These are phyloP conservation scores for Formicarius rufipectus DNA, from an alignment of 2,113 vertebrate species.

Conservation along the genomic window DNA sequence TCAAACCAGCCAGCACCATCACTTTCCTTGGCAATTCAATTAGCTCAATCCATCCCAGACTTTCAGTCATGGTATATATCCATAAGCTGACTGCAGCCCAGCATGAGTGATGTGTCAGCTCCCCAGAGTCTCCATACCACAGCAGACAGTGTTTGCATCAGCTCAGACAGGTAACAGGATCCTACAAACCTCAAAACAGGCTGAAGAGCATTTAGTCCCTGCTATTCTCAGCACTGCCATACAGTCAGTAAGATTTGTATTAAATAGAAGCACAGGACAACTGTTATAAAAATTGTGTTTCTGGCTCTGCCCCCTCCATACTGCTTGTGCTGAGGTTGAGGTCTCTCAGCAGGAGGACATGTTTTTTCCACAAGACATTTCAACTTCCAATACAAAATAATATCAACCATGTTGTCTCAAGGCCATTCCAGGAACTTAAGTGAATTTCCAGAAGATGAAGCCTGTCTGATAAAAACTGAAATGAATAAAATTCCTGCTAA, in stretches of 20 bases:
- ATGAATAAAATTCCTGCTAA: background rate
- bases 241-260: background rate
- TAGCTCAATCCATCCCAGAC: background rate
- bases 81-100: background rate
- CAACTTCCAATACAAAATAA: background rate
- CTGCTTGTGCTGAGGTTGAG: background rate
- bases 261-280: background rate
- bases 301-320: background rate
- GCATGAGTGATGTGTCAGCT: fast-evolving
- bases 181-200: background rate
- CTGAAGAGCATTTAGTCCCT: background rate
- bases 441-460: background rate
- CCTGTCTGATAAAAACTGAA: background rate
- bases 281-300: background rate
- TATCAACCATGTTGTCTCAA: background rate
- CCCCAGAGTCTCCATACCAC: fast-evolving
- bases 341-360: background rate
- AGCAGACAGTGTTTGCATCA: background rate
- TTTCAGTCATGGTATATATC: background rate
- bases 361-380: background rate
- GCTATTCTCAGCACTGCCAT: background rate
- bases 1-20: background rate
- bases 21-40: background rate
- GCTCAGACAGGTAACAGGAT: background rate
- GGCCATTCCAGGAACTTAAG: background rate